Base-by-base conservation (phyloP, 1,140 invertebrate genomes). In the Tetranychus urticae region DNA sequence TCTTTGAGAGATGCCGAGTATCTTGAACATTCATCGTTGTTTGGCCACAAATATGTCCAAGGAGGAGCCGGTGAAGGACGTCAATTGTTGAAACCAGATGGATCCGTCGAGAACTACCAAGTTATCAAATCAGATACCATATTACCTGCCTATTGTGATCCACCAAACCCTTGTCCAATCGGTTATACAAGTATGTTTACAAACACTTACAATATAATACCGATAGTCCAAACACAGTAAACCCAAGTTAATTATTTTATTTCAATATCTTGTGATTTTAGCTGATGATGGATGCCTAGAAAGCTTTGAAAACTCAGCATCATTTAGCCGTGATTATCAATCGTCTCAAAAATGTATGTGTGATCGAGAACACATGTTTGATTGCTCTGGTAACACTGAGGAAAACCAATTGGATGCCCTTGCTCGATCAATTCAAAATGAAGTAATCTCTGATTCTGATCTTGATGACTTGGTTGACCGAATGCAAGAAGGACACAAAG, bases 291-390 rank as follows among this genome's bases (percentile, higher is more conserved):
- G 90, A 66, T 98, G 94, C 71, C 77, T 92, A 62, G 83, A 80
- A 56, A 80, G 86, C 47, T 97, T 97, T 69, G 88, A 92, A 67
- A 97, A 98, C 71, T 89, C 88, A 0, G 92, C 93, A 1, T 82
- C 85, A 0, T 97, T 92, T 74, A 96, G 91, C 69, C 81, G 91
- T 1, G 81, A 90, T 65, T 96, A 90, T 72, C 93, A 98, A 72
- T 81, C 83, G 2, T 76, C 82, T 0, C 91, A 97, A 70, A 85
- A 93, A 60, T 98, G 93, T 70, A 91, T 94, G 79, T 99, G 94
- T 66, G 94, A 99, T 70, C 83, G 82, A 1, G 94, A 99, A 69
- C 94, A 99, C 74, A 97, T 98, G 93, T 86, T 97, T 69, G 83
- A 88, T 70, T 98, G 90, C 71, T 78, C 83, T 69, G 67, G 64